Evolutionary conservation across 2,113 vertebrate genomes (phyloP).

Genomic region (Oncorhynchus keta): DNA sequence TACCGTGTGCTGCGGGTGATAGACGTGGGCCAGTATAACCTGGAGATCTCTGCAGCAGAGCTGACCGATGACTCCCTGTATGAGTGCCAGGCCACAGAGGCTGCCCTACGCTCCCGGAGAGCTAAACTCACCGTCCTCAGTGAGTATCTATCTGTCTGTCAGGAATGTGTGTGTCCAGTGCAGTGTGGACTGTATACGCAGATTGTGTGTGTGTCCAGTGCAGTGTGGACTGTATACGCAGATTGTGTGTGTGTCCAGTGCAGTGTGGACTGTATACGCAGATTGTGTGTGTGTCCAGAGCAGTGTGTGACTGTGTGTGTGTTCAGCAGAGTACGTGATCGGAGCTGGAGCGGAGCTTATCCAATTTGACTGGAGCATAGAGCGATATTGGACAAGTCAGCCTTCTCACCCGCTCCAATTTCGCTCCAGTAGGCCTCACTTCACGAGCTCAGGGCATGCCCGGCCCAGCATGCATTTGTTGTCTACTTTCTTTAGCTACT

Average conservation of each 20-base stretch:
- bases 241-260: not conserved
- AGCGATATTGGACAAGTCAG: too few species aligned
- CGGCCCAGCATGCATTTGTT: too few species aligned
- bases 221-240: not conserved
- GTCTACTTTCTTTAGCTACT: too few species aligned
- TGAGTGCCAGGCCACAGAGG: slow-evolving; percentile 96
- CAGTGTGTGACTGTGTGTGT: slow-evolving; percentile 11
- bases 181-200: not conserved
- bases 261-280: not conserved
- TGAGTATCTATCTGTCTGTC: slow-evolving; percentile 64
- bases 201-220: slow-evolving; percentile 3
- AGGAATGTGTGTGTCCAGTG: slow-evolving; percentile 1
- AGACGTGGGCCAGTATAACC: slow-evolving; percentile 89
- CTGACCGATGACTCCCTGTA: slow-evolving; percentile 91
- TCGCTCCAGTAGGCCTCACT: too few species aligned
- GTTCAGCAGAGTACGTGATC: slow-evolving; percentile 15
- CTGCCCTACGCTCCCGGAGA: slow-evolving; percentile 85
- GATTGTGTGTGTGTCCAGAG: not conserved
- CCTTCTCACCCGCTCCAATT: too few species aligned
- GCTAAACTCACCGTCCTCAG: slow-evolving; percentile 93
- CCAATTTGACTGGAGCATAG: too few species aligned
- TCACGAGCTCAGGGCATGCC: too few species aligned
- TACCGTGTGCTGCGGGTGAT: slow-evolving; percentile 84
- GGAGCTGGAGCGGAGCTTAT: too few species aligned
- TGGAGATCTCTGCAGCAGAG: slow-evolving; percentile 87